A percentile compares a stretch with the other conserved stretches of the same genome.
Conservation (phyloP, 2,888 invertebrate species). For the Ptilodon capucinus region DNA sequence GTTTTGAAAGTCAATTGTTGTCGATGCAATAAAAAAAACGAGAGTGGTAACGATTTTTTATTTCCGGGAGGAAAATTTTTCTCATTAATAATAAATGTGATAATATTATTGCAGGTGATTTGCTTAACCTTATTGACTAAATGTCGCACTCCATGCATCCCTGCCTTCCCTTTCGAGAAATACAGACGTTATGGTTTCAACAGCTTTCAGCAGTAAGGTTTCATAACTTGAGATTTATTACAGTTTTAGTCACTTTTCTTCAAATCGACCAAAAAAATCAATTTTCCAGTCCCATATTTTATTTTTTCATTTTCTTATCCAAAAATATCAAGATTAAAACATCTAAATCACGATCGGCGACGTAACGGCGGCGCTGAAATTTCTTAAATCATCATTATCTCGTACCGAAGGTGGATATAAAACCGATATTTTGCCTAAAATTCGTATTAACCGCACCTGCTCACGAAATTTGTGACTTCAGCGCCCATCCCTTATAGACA, state of each 20-base stretch:
- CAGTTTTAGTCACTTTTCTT: no score
- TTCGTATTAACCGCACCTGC: constrained; percentile 69
- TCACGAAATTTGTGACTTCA: constrained; percentile 54
- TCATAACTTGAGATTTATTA: no score
- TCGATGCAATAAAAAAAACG: not conserved
- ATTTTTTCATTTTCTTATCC: not conserved
- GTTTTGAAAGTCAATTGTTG: constrained; percentile 1
- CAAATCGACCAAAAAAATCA: not conserved
- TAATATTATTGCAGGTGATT: no score
- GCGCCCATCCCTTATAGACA: constrained; percentile 61
- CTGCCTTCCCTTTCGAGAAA: no score
- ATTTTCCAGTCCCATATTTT: not conserved
- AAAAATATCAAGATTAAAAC: constrained; percentile 1
- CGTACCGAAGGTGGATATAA: constrained; percentile 29
- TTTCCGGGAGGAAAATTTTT: no score
- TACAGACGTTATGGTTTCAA: no score
- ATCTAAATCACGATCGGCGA: constrained; percentile 22
- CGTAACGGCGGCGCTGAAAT: constrained; percentile 9
- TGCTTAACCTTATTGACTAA: no score
- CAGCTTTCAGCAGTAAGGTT: no score
- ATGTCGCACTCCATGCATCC: no score
- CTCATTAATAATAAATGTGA: no score
- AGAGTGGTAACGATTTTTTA: no score
- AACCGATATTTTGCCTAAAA: constrained; percentile 63
- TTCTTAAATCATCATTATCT: constrained; percentile 33